Percentiles rank a stretch among this genome's conserved stretches.
These are phyloP conservation scores for Pyrrhura leucotis DNA, from an alignment of 2,797 vertebrate species.

Conservation along the genomic window DNA sequence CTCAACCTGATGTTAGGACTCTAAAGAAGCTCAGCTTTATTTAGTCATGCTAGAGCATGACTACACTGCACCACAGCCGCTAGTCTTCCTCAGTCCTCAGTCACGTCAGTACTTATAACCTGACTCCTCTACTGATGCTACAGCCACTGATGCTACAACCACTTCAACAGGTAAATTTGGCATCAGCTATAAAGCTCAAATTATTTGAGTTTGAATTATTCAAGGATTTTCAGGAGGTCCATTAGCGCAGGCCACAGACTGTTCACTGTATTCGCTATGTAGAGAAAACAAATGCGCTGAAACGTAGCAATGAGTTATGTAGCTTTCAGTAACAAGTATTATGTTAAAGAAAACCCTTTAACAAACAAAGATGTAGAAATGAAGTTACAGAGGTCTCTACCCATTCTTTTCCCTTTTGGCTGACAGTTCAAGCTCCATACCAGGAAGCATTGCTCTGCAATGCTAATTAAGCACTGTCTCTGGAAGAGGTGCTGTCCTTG, in stretches of 20 bases:
- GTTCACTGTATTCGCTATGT: neutral
- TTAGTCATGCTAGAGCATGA: neutral
- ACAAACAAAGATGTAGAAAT: neutral
- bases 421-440: neutral
- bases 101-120: neutral
- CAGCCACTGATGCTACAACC: neutral
- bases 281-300: neutral
- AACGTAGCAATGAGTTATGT: neutral
- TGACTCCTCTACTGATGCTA: neutral
- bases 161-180: neutral
- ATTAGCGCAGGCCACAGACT: neutral
- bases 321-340: neutral
- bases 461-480: neutral
- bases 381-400: neutral
- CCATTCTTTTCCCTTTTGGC: neutral
- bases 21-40: neutral
- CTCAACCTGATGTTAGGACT: neutral
- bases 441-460: neutral
- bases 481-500: neutral
- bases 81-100: neutral
- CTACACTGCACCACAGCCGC: neutral
- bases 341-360: neutral
- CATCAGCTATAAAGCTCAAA: neutral
- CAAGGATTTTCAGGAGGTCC: neutral
- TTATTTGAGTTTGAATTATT: neutral